Base-by-base conservation (phyloP, 2,888 invertebrate genomes). In the Nemapogon koenigi region DNA sequence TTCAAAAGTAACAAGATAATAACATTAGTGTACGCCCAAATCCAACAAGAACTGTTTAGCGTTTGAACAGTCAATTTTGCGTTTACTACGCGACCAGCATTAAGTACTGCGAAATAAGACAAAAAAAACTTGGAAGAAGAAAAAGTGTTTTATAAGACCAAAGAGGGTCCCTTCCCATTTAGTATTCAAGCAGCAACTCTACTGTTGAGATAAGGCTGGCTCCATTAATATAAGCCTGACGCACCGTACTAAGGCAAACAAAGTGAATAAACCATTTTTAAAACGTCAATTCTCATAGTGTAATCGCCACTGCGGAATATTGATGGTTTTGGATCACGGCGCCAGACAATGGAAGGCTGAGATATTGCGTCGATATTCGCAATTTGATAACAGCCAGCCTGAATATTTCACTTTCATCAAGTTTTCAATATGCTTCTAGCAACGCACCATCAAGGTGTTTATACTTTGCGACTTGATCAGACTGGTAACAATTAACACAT, bases 191-290 rank as follows among this genome's bases (percentile, higher is more conserved):
- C 43, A 38, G 37, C 45, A 51, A 48, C 41, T 43, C 39, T 41
- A 41, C 42, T 42, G 46, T 45, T 44, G 45, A 55, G 63, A 65
- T 65, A 65, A 57, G 54, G 46, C 45, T 43, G 29, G 43, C 41
- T 47, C 52, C 56, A 62, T 66, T 62, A 59, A 62, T 65, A 61
- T 47, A 48, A 45, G 44, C 43, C 43, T 42, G 41, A 49, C 50
- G 33, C 33, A 33, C 33, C 33, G 33, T 13, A 16, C 33, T 33
- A 46, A 46, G 43, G 51, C 52, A 58, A 60, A 62, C 59, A 60
- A 52, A 52, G 50, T 53, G 55, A 56, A 52, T 50, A 48, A 49
- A 51, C 47, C 50, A 56, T 57, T 60, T 60, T 57, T 56, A 54
- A 51, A 53, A 49, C 47, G 51, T 52, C 51, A 50, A 44, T 47